A percentile compares a stretch with the other conserved stretches of the same genome.
Conservation (phyloP, 2,797 vertebrate species). For the Vespertilio murinus region DNA sequence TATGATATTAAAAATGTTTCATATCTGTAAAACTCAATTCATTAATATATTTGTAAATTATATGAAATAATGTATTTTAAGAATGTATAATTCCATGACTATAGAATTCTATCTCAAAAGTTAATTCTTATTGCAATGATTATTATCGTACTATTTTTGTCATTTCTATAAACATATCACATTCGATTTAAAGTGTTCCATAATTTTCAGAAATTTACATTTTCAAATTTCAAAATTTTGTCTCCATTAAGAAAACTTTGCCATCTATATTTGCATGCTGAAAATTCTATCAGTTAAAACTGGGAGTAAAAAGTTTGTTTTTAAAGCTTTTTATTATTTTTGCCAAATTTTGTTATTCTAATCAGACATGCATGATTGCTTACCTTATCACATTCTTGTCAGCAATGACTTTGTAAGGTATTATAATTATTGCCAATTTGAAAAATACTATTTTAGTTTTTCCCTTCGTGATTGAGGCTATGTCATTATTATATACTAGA, state of each 20-base stretch:
- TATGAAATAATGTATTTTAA: not conserved
- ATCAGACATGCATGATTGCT: not conserved
- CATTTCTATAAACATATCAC: not conserved
- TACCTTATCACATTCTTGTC: not conserved
- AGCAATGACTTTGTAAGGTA: not conserved
- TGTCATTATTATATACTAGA: not conserved
- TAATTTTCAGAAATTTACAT: not conserved
- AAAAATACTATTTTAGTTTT: not conserved
- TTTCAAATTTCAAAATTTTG: constrained; percentile 19
- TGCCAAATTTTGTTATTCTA: not conserved
- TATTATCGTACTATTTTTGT: not conserved
- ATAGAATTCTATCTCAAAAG: not conserved
- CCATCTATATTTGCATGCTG: not conserved
- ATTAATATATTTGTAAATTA: not conserved
- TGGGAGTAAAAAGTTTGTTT: not conserved
- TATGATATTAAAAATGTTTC: not conserved
- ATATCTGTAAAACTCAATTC: not conserved
- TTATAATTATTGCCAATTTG: not conserved
- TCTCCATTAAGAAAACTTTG: not conserved
- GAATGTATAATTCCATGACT: not conserved
- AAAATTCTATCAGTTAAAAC: not conserved
- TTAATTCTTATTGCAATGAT: not conserved
- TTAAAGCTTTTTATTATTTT: not conserved
- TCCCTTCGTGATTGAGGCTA: not conserved
- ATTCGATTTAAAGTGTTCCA: not conserved